Conservation (phyloP, 2,113 vertebrate genomes). For the Sinocyclocheilus grahami region DNA sequence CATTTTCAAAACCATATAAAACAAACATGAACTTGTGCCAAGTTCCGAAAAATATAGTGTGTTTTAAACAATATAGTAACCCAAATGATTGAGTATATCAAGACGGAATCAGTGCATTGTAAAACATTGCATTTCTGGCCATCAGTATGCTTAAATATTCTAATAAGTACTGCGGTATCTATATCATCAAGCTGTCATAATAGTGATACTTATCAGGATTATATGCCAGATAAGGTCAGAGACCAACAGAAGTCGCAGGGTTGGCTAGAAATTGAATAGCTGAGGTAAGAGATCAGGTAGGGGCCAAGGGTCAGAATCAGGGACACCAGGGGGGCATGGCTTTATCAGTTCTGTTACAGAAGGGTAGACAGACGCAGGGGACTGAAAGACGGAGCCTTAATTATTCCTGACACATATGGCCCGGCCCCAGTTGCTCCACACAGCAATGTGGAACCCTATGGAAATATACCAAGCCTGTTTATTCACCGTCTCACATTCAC, state of each 20-base stretch:
- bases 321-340: slow-evolving; percentile 44
- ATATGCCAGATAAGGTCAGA: slow-evolving; percentile 21
- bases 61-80: background rate
- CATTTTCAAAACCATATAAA: background rate
- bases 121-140: background rate
- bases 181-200: slow-evolving; percentile 25
- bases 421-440: slow-evolving; percentile 28
- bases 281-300: slow-evolving; percentile 30
- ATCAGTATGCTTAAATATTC: background rate
- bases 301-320: slow-evolving; percentile 48
- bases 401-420: slow-evolving; percentile 40
- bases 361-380: background rate
- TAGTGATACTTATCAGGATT: background rate
- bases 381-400: slow-evolving; percentile 18
- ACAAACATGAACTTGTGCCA: no score
- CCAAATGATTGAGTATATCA: background rate
- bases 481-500: slow-evolving; percentile 67
- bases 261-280: background rate
- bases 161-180: slow-evolving; percentile 16
- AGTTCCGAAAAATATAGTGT: background rate
- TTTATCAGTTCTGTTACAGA: slow-evolving; percentile 49
- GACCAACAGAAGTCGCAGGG: slow-evolving; percentile 9
- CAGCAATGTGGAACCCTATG: slow-evolving; percentile 42
- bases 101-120: background rate
- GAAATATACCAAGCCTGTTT: slow-evolving; percentile 63